These are phyloP conservation scores for Teleiodes luculella DNA, from an alignment of 2,888 invertebrate species.

Conservation along the genomic window DNA sequence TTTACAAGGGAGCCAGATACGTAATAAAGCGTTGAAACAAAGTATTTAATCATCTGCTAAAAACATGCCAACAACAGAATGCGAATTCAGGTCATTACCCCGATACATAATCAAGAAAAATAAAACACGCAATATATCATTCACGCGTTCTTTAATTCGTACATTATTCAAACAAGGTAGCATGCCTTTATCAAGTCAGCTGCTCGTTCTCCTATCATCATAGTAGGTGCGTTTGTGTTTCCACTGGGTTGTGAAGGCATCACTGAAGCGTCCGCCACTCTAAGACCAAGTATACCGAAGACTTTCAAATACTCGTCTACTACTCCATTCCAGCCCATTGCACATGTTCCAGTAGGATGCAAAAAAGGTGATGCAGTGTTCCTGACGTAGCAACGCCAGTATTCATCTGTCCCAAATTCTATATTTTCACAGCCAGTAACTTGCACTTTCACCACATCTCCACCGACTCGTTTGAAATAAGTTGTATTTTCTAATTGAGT, in stretches of 20 bases:
- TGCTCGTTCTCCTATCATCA: slow-evolving; percentile 69
- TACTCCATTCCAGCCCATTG: slow-evolving; percentile 57
- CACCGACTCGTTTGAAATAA: slow-evolving; percentile 24
- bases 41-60: background rate
- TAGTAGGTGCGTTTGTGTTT: slow-evolving; percentile 60
- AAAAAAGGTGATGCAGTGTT: slow-evolving; percentile 78
- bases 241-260: slow-evolving; percentile 62
- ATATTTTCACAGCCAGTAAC: slow-evolving; percentile 66
- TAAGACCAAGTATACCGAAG: slow-evolving; percentile 43
- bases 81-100: background rate
- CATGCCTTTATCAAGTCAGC: slow-evolving; percentile 64
- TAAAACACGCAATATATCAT: background rate
- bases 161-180: background rate
- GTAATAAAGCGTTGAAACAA: background rate
- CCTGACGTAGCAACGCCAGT: slow-evolving; percentile 81
- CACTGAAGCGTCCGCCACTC: slow-evolving; percentile 61
- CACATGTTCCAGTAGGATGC: slow-evolving; percentile 76
- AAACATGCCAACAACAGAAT: slow-evolving; percentile 1
- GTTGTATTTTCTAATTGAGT: slow-evolving; percentile 20
- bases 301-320: slow-evolving; percentile 57
- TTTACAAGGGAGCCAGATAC: background rate
- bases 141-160: background rate
- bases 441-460: slow-evolving; percentile 16
- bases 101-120: background rate
- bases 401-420: slow-evolving; percentile 74